A percentile compares a stretch with the other conserved stretches of the same genome.
Evolutionary conservation across 1,140 invertebrate genomes (phyloP).

Genomic region (Drosophila mojavensis): DNA sequence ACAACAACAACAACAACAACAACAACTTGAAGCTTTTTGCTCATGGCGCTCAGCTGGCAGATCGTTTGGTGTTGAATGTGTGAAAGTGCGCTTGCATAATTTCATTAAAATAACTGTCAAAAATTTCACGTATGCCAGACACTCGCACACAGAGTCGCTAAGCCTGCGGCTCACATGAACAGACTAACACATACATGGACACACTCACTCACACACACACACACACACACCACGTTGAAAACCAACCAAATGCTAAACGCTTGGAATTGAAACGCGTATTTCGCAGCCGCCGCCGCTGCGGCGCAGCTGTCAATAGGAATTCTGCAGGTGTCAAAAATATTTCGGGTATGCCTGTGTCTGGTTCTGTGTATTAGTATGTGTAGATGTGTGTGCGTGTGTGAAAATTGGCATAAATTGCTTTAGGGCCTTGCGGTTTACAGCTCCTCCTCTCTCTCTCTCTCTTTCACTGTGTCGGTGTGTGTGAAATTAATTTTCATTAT

Average conservation of each 20-base stretch:
- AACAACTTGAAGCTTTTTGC: conserved; percentile 6
- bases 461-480: conserved; percentile 10
- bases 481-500: conserved; percentile 81
- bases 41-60: conserved; percentile 4
- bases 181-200: conserved; percentile 11
- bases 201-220: conserved; percentile 7
- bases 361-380: conserved; percentile 19
- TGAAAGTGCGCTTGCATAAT: conserved; percentile 78
- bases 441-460: not conserved
- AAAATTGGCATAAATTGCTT: conserved; percentile 48
- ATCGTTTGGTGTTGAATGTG: conserved; percentile 53
- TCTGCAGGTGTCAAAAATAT: conserved; percentile 81
- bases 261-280: conserved; percentile 70
- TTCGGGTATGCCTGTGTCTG: conserved; percentile 65
- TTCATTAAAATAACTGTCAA: conserved; percentile 83
- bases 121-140: conserved; percentile 71
- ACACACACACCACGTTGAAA: conserved; percentile 4
- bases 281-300: conserved; percentile 21
- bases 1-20: not conserved
- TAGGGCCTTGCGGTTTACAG: conserved; percentile 14
- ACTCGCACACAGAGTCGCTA: conserved; percentile 28
- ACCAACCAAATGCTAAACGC: conserved; percentile 40
- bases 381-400: conserved; percentile 4
- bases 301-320: conserved; percentile 76
- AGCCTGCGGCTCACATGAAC: conserved; percentile 23